Percentiles rank a stretch among this genome's conserved stretches.
phyloP scores from a whole-genome alignment of 2,888 invertebrate genomes.

The Lasius platythorax region DNA sequence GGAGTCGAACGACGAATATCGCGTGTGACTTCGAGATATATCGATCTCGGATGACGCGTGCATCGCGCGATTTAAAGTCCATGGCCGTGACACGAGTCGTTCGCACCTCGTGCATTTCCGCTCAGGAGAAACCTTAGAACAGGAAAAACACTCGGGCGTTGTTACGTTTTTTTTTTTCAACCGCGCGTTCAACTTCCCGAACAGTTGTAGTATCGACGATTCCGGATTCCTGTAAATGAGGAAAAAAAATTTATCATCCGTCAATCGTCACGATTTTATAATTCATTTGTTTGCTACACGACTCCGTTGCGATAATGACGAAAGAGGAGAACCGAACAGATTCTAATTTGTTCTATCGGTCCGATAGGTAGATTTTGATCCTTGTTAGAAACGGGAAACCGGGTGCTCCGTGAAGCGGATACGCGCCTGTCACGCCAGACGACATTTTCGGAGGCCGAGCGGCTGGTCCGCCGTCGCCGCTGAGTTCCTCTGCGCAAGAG shows the following conservation, averaged over 20 bases:
- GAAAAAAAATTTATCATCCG: too few species aligned
- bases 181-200: too few species aligned
- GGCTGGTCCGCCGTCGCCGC: constrained; percentile 68
- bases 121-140: too few species aligned
- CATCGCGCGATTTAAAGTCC: constrained; percentile 22
- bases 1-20: constrained; percentile 46
- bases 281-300: background rate
- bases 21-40: constrained; percentile 68
- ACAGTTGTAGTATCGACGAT: too few species aligned
- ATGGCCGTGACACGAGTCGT: background rate
- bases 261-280: background rate
- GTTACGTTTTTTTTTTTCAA: background rate
- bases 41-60: constrained; percentile 69
- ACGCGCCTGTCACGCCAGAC: constrained; percentile 78
- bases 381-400: background rate
- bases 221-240: too few species aligned
- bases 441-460: constrained; percentile 79
- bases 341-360: background rate
- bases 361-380: background rate
- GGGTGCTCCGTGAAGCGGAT: constrained; percentile 2
- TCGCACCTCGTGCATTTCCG: background rate
- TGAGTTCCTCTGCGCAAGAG: constrained; percentile 78
- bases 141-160: too few species aligned
- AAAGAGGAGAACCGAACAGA: too few species aligned
- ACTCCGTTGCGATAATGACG: too few species aligned